Percentiles rank a stretch among this genome's conserved stretches.
Evolutionary conservation across 2,797 vertebrate genomes (phyloP).

Genomic region (Tenualosa thibaudeaui): DNA sequence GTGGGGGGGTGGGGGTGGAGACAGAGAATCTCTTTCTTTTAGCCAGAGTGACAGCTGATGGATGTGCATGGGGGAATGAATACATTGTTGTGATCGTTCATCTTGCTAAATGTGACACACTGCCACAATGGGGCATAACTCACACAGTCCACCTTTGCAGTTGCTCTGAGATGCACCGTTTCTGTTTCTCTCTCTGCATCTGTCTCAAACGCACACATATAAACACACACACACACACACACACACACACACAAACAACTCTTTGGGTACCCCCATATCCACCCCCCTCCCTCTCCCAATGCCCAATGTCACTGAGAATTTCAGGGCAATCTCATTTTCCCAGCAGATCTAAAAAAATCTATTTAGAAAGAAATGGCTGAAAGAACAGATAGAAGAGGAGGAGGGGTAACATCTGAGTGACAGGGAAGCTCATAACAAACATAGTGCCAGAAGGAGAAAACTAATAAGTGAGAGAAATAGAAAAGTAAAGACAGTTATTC

Average conservation of each 20-base stretch:
- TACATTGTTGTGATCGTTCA: constrained; percentile 61
- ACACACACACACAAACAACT: constrained; percentile 21
- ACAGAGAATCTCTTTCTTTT: constrained; percentile 65
- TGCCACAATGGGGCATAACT: constrained; percentile 61
- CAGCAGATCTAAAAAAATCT: constrained; percentile 1
- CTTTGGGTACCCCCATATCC: background rate
- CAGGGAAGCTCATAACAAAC: background rate
- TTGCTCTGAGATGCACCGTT: constrained; percentile 50
- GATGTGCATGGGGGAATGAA: constrained; percentile 67
- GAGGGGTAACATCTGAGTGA: background rate
- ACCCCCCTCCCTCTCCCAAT: background rate
- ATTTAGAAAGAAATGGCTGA: background rate
- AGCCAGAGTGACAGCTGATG: constrained; percentile 61
- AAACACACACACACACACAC: background rate
- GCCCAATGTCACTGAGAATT: background rate
- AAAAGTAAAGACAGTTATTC: background rate
- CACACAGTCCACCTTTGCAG: constrained; percentile 48
- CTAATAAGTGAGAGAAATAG: background rate
- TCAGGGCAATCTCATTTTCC: background rate
- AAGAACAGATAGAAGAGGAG: background rate
- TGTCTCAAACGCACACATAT: constrained; percentile 27
- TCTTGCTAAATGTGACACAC: constrained; percentile 66
- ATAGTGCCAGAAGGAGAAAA: background rate
- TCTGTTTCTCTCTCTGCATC: constrained; percentile 48
- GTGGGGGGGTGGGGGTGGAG: constrained; percentile 31